phyloP scores from a whole-genome alignment of 2,797 vertebrate genomes.

The Apogon hyalosoma region DNA sequence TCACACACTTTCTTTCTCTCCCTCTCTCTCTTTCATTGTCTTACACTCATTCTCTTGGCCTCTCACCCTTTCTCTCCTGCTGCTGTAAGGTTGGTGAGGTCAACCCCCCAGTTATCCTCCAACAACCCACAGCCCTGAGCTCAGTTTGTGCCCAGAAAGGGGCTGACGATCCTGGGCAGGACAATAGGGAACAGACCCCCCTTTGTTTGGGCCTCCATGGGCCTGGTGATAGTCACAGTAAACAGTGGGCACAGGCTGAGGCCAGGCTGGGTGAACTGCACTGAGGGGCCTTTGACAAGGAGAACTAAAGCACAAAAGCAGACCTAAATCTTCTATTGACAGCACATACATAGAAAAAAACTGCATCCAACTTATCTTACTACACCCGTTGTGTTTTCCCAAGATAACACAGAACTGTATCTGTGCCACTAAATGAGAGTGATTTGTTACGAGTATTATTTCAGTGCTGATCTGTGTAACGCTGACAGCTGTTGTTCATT shows the following conservation, averaged over 20 bases:
- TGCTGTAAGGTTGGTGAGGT: slow-evolving; percentile 65
- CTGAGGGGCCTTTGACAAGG: slow-evolving; percentile 90
- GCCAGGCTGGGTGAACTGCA: slow-evolving; percentile 87
- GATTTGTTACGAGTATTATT: no score
- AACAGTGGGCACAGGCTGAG: slow-evolving; percentile 89
- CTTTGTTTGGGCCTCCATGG: slow-evolving; percentile 94
- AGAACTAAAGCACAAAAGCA: slow-evolving; percentile 76
- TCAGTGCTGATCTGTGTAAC: no score
- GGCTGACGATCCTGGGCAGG: slow-evolving; percentile 84
- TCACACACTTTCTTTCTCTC: slow-evolving; percentile 7
- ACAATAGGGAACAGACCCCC: slow-evolving; percentile 94
- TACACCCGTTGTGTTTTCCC: no score
- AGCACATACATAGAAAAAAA: slow-evolving; percentile 17
- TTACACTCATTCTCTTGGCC: slow-evolving; percentile 34
- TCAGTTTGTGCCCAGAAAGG: slow-evolving; percentile 78
- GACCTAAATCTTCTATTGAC: slow-evolving; percentile 50
- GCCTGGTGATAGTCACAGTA: slow-evolving; percentile 92
- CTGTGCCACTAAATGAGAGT: no score
- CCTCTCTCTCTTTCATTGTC: slow-evolving; percentile 33
- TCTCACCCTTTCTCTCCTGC: slow-evolving; percentile 28
- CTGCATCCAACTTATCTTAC: background rate
- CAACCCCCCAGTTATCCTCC: slow-evolving; percentile 53
- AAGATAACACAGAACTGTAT: no score
- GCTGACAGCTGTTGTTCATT: no score
- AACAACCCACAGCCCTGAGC: slow-evolving; percentile 57